Conservation (phyloP, 2,888 invertebrate species). For the Drosophila pseudotalamancana region DNA sequence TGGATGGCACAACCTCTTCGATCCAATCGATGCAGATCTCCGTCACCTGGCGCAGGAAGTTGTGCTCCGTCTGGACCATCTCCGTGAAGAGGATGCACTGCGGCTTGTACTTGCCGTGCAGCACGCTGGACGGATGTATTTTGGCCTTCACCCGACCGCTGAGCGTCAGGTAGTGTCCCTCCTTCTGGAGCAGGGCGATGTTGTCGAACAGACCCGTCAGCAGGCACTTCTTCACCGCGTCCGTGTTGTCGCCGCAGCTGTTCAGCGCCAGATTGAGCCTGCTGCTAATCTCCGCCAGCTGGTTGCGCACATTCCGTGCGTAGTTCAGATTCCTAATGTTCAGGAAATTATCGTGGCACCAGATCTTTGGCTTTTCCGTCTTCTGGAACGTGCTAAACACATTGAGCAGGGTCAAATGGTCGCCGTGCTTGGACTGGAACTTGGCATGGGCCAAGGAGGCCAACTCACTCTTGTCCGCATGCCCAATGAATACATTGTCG, state of each 20-base stretch:
- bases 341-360: conserved; percentile 96
- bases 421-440: conserved; percentile 94
- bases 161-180: conserved; percentile 89
- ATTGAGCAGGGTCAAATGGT: conserved; percentile 96
- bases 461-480: conserved; percentile 89
- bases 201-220: conserved; percentile 93
- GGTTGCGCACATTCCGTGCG: conserved; percentile 91
- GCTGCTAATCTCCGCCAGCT: conserved; percentile 90
- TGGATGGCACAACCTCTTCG: conserved; percentile 86
- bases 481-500: conserved; percentile 92
- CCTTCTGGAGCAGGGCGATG: conserved; percentile 91
- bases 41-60: conserved; percentile 91
- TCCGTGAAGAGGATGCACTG: conserved; percentile 92
- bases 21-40: conserved; percentile 93
- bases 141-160: conserved; percentile 88
- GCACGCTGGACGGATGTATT: conserved; percentile 93
- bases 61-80: conserved; percentile 92
- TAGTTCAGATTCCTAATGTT: conserved; percentile 92
- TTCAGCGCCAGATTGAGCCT: conserved; percentile 86
- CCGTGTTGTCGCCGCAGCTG: conserved; percentile 88
- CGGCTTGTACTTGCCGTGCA: conserved; percentile 87
- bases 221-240: conserved; percentile 91
- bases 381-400: conserved; percentile 92
- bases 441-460: conserved; percentile 90
- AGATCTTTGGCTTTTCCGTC: conserved; percentile 89